Conservation (phyloP, 2,888 invertebrate species). For the Phortica magna region DNA sequence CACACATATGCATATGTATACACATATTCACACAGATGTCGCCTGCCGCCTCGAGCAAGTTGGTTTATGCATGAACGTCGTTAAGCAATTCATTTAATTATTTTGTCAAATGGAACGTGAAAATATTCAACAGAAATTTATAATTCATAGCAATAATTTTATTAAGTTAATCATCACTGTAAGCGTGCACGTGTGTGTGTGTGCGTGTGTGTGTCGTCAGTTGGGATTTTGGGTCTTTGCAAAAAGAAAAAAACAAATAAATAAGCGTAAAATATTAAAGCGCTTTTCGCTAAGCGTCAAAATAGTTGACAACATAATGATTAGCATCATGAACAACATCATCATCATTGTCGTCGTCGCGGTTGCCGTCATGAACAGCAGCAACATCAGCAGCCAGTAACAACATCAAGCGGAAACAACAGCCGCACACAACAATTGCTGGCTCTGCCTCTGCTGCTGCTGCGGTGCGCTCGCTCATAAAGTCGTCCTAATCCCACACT, state of each 20-base stretch:
- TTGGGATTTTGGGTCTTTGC: too few relatives aligned
- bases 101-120: constrained; percentile 60
- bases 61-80: not conserved
- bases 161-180: constrained; percentile 45
- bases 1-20: too few relatives aligned
- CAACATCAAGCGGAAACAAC: not conserved
- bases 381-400: too few relatives aligned
- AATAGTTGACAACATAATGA: not conserved
- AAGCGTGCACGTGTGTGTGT: not conserved
- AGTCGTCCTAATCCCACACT: constrained; percentile 63
- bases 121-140: constrained; percentile 59
- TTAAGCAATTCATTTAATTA: constrained; percentile 49
- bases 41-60: not conserved
- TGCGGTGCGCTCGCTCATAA: constrained; percentile 47
- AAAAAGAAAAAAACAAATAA: too few relatives aligned
- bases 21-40: too few relatives aligned
- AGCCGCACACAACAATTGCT: not conserved
- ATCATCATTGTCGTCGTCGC: not conserved
- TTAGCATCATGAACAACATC: not conserved
- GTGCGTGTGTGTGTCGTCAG: not conserved
- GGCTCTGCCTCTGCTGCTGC: not conserved
- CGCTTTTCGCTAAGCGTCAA: not conserved
- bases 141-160: constrained; percentile 51
- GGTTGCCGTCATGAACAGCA: not conserved
- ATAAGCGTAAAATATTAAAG: too few relatives aligned